phyloP scores from a whole-genome alignment of 2,797 vertebrate genomes.

The Linurgus olivaceus region DNA sequence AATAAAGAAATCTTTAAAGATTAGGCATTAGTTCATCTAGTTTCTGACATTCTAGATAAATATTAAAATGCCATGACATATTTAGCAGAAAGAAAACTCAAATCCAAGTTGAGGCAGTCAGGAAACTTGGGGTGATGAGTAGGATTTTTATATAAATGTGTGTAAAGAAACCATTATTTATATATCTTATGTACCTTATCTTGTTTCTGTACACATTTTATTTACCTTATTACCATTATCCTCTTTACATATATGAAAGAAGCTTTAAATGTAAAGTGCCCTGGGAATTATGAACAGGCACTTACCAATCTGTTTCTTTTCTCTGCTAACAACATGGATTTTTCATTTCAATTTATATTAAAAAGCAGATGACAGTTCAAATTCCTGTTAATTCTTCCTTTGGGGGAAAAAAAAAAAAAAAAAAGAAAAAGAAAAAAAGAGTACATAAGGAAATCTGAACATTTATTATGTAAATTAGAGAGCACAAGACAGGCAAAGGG shows the following conservation, averaged over 20 bases:
- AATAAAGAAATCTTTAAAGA: not conserved
- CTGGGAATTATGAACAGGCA: not conserved
- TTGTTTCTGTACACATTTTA: not conserved
- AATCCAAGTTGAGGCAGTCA: not conserved
- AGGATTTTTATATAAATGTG: not conserved
- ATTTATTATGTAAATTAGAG: not conserved
- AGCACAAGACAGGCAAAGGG: not conserved
- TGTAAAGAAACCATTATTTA: not conserved
- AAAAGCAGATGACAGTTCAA: not conserved
- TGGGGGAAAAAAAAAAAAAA: not conserved
- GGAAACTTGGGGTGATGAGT: not conserved
- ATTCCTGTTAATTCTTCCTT: not conserved
- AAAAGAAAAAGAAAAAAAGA: not conserved
- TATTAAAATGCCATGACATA: not conserved
- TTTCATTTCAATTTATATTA: not conserved
- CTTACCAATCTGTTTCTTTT: not conserved
- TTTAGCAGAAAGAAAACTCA: not conserved
- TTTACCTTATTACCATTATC: not conserved
- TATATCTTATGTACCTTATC: not conserved
- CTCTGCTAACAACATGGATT: not conserved
- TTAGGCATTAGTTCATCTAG: not conserved
- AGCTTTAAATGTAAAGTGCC: not conserved
- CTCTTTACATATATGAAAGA: not conserved
- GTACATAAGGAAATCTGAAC: not conserved
- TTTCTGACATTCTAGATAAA: not conserved